These are phyloP conservation scores for Catostylus mosaicus DNA, from an alignment of 30 jellyfish, hydroid and myxozoan genomes.

Conservation along the genomic window DNA sequence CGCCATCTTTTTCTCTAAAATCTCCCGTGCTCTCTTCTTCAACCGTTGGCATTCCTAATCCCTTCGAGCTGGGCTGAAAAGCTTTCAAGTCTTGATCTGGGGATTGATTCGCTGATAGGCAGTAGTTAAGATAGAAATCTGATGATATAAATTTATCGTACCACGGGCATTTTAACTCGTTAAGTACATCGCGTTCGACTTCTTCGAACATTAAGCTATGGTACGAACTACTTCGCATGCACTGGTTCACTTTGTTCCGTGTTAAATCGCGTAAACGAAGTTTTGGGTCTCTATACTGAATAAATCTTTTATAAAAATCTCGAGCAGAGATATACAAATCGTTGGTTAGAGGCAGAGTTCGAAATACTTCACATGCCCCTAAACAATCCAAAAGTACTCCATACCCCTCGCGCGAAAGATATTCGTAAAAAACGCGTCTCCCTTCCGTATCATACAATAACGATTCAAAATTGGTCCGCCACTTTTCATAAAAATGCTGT, in stretches of 20 bases:
- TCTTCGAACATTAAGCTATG: conserved; percentile 62
- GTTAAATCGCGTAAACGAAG: conserved; percentile 81
- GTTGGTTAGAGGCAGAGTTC: conserved; percentile 54
- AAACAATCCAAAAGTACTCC: conserved; percentile 73
- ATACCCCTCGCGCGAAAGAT: conserved; percentile 54
- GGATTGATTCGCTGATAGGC: conserved; percentile 73
- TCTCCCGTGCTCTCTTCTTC: conserved; percentile 70
- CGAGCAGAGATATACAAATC: conserved; percentile 74
- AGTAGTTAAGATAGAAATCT: conserved; percentile 66
- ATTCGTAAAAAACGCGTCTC: conserved; percentile 65
- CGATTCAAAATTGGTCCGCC: conserved; percentile 62
- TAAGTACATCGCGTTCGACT: conserved; percentile 80
- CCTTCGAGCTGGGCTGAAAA: conserved; percentile 51
- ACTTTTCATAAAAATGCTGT: conserved; percentile 60
- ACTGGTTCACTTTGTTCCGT: conserved; percentile 62
- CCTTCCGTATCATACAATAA: conserved; percentile 64
- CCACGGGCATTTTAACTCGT: conserved; percentile 73
- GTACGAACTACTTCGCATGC: conserved; percentile 70
- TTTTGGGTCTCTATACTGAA: conserved; percentile 76
- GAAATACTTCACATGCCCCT: conserved; percentile 68
- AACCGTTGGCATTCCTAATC: conserved; percentile 59
- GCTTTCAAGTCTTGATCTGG: conserved; percentile 10
- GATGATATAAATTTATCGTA: conserved; percentile 77
- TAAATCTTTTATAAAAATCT: conserved; percentile 83
- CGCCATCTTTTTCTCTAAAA: conserved; percentile 58